A percentile compares a stretch with the other conserved stretches of the same genome.
Conservation (phyloP, 2,797 vertebrate species). For the Cacajao melanocephalus region DNA sequence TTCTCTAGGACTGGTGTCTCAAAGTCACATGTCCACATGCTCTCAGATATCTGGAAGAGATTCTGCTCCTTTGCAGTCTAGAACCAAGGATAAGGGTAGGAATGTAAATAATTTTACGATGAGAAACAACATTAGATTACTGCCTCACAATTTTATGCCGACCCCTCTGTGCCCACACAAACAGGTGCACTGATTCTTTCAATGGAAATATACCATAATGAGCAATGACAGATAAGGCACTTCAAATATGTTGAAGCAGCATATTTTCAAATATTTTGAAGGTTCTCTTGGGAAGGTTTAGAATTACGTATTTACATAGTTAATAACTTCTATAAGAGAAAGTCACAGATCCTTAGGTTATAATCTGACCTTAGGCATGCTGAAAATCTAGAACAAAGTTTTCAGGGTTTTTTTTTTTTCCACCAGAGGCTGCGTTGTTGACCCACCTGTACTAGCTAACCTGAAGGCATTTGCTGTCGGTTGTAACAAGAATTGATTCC, state of each 20-base stretch:
- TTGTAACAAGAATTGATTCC: constrained; percentile 39
- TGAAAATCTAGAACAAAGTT: background rate
- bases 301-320: background rate
- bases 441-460: background rate
- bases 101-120: background rate
- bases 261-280: constrained; percentile 22
- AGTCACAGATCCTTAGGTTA: background rate
- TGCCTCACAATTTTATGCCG: background rate
- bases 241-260: background rate
- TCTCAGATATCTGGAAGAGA: background rate
- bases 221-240: background rate
- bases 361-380: background rate
- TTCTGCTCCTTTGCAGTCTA: background rate
- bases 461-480: constrained; percentile 9
- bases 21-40: background rate
- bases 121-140: background rate
- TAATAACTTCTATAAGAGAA: background rate
- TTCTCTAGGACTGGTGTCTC: background rate
- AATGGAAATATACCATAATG: background rate
- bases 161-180: background rate
- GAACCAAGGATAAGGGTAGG: background rate
- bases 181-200: background rate
- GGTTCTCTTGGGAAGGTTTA: background rate
- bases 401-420: background rate
- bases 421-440: background rate